A percentile compares a stretch with the other conserved stretches of the same genome.
These are phyloP conservation scores for Sceloporus undulatus DNA, from an alignment of 2,113 vertebrate species.

Conservation along the genomic window DNA sequence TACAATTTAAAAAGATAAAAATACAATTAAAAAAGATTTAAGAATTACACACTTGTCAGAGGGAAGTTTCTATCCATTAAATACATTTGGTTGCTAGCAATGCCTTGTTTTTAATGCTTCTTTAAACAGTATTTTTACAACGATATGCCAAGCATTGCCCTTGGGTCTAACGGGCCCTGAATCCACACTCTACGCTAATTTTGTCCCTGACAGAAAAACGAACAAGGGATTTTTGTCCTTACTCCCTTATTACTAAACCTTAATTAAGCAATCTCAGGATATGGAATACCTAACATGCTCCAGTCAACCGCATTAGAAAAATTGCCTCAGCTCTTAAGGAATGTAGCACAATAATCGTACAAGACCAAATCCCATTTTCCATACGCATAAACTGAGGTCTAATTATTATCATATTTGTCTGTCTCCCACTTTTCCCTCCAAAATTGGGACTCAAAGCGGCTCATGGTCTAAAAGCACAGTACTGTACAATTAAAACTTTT, in stretches of 20 bases:
- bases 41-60: neutral
- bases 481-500: no score
- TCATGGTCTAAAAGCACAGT: no score
- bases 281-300: neutral
- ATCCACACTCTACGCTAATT: neutral
- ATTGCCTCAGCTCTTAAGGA: neutral
- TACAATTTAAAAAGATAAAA: no score
- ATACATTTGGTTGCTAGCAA: neutral
- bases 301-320: neutral
- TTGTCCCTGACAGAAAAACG: neutral
- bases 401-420: neutral
- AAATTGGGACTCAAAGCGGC: no score
- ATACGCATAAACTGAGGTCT: conserved; percentile 6
- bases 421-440: no score
- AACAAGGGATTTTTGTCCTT: neutral
- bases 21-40: no score
- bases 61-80: neutral
- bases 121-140: no score
- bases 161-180: neutral
- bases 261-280: neutral
- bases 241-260: neutral
- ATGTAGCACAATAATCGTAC: neutral
- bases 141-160: neutral
- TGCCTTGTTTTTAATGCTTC: neutral
- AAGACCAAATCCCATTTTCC: neutral